phyloP scores from a whole-genome alignment of 2,113 vertebrate genomes.

The Abramis brama region DNA sequence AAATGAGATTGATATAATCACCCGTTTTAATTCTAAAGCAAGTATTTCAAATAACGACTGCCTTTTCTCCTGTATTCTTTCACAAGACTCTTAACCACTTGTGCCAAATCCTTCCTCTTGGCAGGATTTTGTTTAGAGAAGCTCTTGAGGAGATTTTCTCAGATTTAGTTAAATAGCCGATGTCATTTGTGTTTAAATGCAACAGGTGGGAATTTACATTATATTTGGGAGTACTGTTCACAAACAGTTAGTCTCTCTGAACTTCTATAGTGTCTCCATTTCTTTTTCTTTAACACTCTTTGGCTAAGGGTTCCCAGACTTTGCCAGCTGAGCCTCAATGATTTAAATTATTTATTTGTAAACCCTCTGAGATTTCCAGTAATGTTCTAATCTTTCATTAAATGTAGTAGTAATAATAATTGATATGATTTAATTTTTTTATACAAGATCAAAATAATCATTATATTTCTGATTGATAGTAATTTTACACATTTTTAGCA shows the following conservation, averaged over 20 bases:
- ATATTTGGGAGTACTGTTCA: neutral
- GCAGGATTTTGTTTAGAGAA: conserved; percentile 20
- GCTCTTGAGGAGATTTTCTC: conserved; percentile 21
- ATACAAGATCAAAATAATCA: no score
- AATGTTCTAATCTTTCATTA: no score
- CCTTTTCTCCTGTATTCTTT: conserved; percentile 13
- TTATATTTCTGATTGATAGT: no score
- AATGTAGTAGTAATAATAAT: no score
- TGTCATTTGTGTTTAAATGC: conserved; percentile 27
- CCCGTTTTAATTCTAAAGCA: neutral
- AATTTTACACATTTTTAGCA: no score
- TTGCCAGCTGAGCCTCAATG: no score
- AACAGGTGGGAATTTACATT: conserved; percentile 11
- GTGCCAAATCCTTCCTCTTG: conserved; percentile 19
- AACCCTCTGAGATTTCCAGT: no score
- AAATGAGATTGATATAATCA: conserved; percentile 38
- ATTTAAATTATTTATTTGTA: no score
- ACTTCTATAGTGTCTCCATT: neutral
- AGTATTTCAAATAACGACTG: conserved; percentile 25
- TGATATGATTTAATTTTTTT: no score
- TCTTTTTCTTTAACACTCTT: conserved; percentile 11
- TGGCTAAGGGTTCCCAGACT: neutral
- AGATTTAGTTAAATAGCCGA: neutral
- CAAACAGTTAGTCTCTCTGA: neutral
- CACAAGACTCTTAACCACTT: neutral